Evolutionary conservation across 2,888 invertebrate species (phyloP), one percentile per base, ranked within the genome.

Genomic region (Tortricodes alternella): DNA sequence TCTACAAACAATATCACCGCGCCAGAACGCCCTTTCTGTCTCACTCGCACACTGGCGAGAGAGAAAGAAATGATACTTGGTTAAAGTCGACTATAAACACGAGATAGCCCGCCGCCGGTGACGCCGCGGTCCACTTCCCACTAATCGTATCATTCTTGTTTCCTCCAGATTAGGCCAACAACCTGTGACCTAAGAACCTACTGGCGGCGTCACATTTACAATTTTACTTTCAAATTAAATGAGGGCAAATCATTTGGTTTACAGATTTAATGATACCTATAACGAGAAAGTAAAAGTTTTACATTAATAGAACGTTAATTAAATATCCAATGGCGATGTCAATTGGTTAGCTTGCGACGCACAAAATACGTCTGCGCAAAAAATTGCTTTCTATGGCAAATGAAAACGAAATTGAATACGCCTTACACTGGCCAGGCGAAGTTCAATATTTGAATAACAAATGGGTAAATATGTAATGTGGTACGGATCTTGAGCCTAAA

Each of bases 121-220:
- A 63, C 73, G 80, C 76, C 68, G 74, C 80, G 86, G 78, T 78
- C 86, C 79, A 86, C 80, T 87, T 89, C 83, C 70, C 83, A 83
- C 79, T 74, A 73, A 74, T 76, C 71, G 65, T 78, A 72, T 74
- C 72, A 65, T 64, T 74, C 63, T 68, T 64, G 64, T 73, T 68
- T 70, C 76, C 74, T 74, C 73, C 67, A 59, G 65, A 70, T 73
- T 76, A 74, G 83, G 73, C 68, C 82, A 81, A 80, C 73, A 79
- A 85, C 83, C 80, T 80, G 74, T 56, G 56, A 56, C 49, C 56
- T 56, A 56, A 50, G 56, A 56, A 43, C 41, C 48, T 34, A 56
- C 37, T 24, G 44, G 6, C 32, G 44, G 49, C 37, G 38, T 38
- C 35, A 43, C 41, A 18, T 43, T 48, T 29, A 48, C 27, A 24